Evolutionary conservation across 2,797 vertebrate genomes (phyloP).

Genomic region (Oreochromis grahami): DNA sequence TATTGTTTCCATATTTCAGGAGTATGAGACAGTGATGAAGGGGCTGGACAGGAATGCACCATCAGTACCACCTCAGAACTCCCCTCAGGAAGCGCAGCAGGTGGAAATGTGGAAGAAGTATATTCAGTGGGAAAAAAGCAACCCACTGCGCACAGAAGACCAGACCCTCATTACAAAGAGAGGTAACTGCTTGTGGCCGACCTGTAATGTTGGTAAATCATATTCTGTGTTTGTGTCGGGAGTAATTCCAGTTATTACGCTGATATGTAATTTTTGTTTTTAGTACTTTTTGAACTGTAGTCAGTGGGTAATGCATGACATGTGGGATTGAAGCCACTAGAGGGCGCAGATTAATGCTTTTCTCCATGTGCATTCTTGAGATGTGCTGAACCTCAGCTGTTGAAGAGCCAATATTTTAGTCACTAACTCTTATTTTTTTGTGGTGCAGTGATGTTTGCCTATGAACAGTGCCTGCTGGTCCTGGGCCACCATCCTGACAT

Average conservation of each 20-base stretch:
- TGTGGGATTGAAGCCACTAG: constrained; percentile 6
- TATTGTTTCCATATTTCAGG: constrained; percentile 70
- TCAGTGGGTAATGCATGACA: background rate
- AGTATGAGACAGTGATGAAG: constrained; percentile 99
- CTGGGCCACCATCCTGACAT: constrained; percentile 97
- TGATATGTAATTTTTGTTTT: background rate
- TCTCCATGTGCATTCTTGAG: background rate
- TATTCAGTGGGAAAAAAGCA: constrained; percentile 99
- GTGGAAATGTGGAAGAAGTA: constrained; percentile 99
- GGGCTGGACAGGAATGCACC: constrained; percentile 96
- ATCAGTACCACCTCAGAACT: constrained; percentile 96
- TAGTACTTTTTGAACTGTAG: background rate
- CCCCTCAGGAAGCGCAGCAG: constrained; percentile 96
- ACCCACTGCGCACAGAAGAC: constrained; percentile 95
- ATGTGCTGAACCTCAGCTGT: background rate
- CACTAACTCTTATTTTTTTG: background rate
- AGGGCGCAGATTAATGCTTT: background rate
- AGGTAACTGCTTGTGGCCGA: constrained; percentile 74
- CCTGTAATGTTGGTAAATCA: background rate
- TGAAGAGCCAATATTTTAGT: background rate
- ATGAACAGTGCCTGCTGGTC: constrained; percentile 97
- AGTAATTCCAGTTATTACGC: background rate
- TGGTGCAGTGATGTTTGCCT: constrained; percentile 96
- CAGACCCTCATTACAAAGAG: constrained; percentile 99
- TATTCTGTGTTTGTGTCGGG: background rate